These are phyloP conservation scores for Abrostola triplasia DNA, from an alignment of 2,888 invertebrate genomes.

Conservation along the genomic window DNA sequence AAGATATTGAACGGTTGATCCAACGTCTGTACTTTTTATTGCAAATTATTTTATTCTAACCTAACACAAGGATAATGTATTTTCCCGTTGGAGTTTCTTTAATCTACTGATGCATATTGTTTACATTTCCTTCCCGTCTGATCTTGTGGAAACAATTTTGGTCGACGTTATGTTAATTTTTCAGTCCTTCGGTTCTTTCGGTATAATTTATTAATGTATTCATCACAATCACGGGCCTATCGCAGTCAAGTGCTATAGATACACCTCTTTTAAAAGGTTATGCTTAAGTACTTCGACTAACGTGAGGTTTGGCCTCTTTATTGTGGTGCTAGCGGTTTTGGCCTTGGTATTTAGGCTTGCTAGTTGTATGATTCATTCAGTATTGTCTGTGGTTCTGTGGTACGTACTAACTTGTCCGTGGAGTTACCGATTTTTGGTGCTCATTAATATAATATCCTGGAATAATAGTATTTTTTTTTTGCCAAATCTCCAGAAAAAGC, in stretches of 20 bases:
- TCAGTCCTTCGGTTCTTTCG: not conserved
- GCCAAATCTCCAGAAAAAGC: too few relatives aligned
- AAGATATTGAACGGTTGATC: too few relatives aligned
- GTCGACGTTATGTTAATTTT: slow-evolving; percentile 15
- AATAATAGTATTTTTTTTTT: too few relatives aligned
- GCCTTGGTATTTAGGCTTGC: not conserved
- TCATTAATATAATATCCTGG: too few relatives aligned
- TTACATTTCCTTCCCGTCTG: slow-evolving; percentile 32
- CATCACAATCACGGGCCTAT: slow-evolving; percentile 2
- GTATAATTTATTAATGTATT: slow-evolving; percentile 3
- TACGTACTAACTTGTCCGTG: too few relatives aligned
- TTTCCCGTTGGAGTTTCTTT: slow-evolving; percentile 32
- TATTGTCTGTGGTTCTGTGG: too few relatives aligned
- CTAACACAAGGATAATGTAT: not conserved
- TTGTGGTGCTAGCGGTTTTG: not conserved
- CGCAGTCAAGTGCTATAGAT: not conserved
- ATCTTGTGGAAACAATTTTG: slow-evolving; percentile 33
- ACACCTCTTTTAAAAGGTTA: not conserved
- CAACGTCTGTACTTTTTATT: too few relatives aligned
- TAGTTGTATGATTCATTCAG: not conserved
- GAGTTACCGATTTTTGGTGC: too few relatives aligned
- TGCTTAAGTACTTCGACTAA: not conserved
- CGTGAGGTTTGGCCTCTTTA: not conserved
- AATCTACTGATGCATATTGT: slow-evolving; percentile 39
- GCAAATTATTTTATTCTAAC: too few relatives aligned